These are phyloP conservation scores for Propithecus deckenii DNA, from an alignment of 2,797 vertebrate genomes.

Conservation along the genomic window DNA sequence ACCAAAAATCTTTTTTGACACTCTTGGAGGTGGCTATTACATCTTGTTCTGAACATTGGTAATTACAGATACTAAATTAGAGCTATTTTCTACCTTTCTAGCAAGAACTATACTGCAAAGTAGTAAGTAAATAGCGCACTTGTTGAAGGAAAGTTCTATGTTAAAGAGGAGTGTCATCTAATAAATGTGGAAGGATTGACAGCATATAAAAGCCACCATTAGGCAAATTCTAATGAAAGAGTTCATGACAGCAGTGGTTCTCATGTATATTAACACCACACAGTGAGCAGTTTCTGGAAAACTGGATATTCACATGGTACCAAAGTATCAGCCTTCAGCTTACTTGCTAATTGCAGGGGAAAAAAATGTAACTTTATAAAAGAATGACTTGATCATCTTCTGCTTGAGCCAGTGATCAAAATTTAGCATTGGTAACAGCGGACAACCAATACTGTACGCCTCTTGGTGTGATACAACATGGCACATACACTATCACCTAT, in stretches of 20 bases:
- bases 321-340: background rate
- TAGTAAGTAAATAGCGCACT: background rate
- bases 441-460: background rate
- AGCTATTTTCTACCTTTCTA: background rate
- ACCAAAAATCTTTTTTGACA: background rate
- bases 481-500: background rate
- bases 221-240: background rate
- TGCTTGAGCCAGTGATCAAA: background rate
- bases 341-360: background rate
- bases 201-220: background rate
- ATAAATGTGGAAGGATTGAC: background rate
- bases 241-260: background rate
- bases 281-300: rapidly evolving
- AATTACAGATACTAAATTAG: background rate
- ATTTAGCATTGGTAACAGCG: too few relatives aligned
- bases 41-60: background rate
- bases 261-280: too few relatives aligned
- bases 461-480: too few relatives aligned
- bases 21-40: background rate
- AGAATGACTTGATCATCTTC: too few relatives aligned
- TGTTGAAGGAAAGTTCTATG: background rate
- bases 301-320: background rate
- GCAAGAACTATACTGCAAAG: background rate
- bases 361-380: background rate
- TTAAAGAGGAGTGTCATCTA: background rate